Evolutionary conservation across 2,888 invertebrate genomes (phyloP), one percentile per base, ranked within the genome.

Genomic region (Sericinus montela): DNA sequence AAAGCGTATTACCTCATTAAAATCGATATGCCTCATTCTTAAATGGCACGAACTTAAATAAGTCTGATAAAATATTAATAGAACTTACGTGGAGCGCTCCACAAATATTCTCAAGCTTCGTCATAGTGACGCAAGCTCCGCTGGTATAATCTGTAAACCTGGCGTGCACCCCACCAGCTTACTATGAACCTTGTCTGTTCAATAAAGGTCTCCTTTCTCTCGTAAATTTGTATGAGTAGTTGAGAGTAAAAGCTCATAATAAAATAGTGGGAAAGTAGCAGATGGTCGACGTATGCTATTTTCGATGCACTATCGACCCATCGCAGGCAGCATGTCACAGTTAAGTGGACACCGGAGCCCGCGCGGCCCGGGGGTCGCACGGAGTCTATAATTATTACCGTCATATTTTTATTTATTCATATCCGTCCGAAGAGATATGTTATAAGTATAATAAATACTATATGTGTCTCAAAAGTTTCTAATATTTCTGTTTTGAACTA

Each of bases 301-400:
- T 48, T 48, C 39, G 43, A 32, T 48, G 48, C 48, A 43, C 11
- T 39, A 48, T 44, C 48, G 48, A 48, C 38, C 48, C 38, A 23
- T 34, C 43, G 43, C 43, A 8, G 16, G 23, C 13, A 6, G 23
- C 38, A 15, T 34, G 48, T 48, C 48, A 43, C 48, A 48, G 43
- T 28, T 43, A 43, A 48, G 42, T 34, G 32, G 43, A 43, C 48
- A 48, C 34, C 38, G n/a, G 35, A 7, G 11, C 14, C 6, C 25
- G 19, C 19, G 35, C 6, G 36, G 37, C 29, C 4, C 13, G 38
- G 44, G 29, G 10, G 10, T 23, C 11, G 25, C 2, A 9, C 13
- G 30, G n/a, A n/a, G 16, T 8, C 44, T 45, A 45, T 45, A 45
- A 45, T 37, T 45, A 28, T 45, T 28, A 3, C 36, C 37, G 13